These are phyloP conservation scores for Carassius carassius DNA, from an alignment of 2,113 vertebrate genomes.

Conservation along the genomic window DNA sequence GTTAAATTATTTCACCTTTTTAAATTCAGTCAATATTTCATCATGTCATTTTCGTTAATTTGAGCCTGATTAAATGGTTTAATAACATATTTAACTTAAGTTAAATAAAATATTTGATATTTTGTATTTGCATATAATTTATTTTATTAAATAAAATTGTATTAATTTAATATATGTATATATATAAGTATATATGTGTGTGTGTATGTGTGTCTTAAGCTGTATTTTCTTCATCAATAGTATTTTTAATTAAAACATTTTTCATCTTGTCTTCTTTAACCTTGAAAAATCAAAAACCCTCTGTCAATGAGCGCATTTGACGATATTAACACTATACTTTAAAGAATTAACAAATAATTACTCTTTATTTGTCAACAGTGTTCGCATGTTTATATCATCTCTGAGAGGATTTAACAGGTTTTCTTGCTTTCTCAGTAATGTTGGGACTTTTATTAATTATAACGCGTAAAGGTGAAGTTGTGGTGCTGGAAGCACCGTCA, in stretches of 20 bases:
- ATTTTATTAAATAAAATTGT: background rate
- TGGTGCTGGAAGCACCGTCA: background rate
- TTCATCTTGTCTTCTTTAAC: background rate
- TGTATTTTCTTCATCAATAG: background rate
- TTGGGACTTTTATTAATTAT: background rate
- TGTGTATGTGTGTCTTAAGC: background rate
- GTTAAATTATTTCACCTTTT: background rate
- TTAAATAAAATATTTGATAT: no score
- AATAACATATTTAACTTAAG: no score
- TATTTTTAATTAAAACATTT: background rate
- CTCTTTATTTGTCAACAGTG: background rate
- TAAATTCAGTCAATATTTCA: background rate
- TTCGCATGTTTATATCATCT: slow-evolving; percentile 6
- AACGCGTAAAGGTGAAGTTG: background rate
- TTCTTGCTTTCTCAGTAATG: background rate
- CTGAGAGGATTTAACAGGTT: background rate
- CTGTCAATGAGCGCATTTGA: background rate
- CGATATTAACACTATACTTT: background rate
- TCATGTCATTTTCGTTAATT: background rate
- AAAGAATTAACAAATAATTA: background rate
- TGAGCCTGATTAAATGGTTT: no score
- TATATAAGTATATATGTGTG: no score
- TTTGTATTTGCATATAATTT: no score
- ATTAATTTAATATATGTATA: background rate
- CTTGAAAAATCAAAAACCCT: background rate